Evolutionary conservation across 2,888 invertebrate genomes (phyloP).

Genomic region (Lymantria dispar): DNA sequence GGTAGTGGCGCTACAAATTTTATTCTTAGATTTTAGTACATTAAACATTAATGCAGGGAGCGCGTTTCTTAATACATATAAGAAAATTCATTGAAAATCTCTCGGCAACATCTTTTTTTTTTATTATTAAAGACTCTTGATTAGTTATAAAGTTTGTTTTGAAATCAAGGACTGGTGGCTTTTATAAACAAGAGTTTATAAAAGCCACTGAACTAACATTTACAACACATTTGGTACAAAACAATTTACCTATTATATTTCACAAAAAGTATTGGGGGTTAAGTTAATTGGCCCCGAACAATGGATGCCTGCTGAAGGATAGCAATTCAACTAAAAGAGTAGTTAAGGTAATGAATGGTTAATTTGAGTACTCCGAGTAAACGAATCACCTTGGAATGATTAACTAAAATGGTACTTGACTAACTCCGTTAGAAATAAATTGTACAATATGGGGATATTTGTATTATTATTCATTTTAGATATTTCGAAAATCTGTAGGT

Average conservation of each 20-base stretch:
- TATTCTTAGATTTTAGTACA: no score
- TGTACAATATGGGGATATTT: no score
- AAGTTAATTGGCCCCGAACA: constrained; percentile 26
- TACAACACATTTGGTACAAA: constrained; percentile 17
- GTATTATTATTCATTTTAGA: no score
- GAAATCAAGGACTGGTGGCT: constrained; percentile 40
- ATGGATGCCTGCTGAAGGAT: constrained; percentile 13
- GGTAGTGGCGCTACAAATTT: no score
- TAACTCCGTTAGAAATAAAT: no score
- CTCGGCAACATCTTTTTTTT: constrained; percentile 19
- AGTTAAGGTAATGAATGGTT: constrained; percentile 16
- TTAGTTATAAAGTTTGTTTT: constrained; percentile 33
- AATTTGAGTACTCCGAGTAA: constrained; percentile 14
- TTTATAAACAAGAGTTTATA: constrained; percentile 35
- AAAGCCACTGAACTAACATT: constrained; percentile 31
- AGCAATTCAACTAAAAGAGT: constrained; percentile 21
- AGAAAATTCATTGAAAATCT: constrained; percentile 1
- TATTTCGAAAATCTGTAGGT: no score
- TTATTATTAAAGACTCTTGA: constrained; percentile 25
- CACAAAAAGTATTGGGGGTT: constrained; percentile 18
- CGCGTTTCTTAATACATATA: no score
- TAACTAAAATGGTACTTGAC: no score
- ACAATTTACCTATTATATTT: constrained; percentile 16
- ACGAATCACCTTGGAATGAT: not conserved
- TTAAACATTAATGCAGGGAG: no score